Base-by-base conservation (phyloP, 2,888 invertebrate genomes). In the Boloria euphrosyne region DNA sequence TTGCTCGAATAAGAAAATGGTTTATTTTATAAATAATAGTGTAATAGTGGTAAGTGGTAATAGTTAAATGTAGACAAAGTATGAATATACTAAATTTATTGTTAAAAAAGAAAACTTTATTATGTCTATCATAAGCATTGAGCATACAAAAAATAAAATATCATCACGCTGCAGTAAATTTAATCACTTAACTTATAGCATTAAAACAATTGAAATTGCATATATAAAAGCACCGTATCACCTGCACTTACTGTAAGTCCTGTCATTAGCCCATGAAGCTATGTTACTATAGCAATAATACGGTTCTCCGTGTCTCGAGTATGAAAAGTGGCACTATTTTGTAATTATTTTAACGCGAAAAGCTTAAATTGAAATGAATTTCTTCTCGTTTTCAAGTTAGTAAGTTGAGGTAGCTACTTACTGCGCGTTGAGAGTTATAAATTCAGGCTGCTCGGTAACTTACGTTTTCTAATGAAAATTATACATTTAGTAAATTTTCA, bases 281-380 rank as follows among this genome's bases (percentile, higher is more conserved):
- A 52, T 27, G 27, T 13, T 16, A 31, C 16, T 31, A 31, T 4
- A 53, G 50, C 59, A 58, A 58, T 54, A 61, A 59, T 59, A 47
- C 62, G 31, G 49, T 59, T 55, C 44, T 55, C 62, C 50, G 64
- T 55, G 50, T 59, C 67, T 65, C 50, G 46, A 62, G 58, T 59
- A 61, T 66, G 65, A 63, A 69, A 70, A 70, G 65, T 67, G 65
- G 69, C 65, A 67, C 71, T 65, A 67, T 67, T 70, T 64, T 62
- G 57, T 71, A 68, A 71, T 71, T 70, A 71, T 70, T 70, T 68
- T 68, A 65, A 68, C 58, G 65, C 38, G 58, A 47, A 66, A 61
- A 62, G 68, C 66, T 62, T 53, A 70, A 71, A 68, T 69, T 71
- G 70, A 71, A 71, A 70, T 71, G 70, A 71, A 70, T 71, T 71